A percentile compares a stretch with the other conserved stretches of the same genome.
phyloP scores from a whole-genome alignment of 2,888 invertebrate species.

The Villa cingulata region DNA sequence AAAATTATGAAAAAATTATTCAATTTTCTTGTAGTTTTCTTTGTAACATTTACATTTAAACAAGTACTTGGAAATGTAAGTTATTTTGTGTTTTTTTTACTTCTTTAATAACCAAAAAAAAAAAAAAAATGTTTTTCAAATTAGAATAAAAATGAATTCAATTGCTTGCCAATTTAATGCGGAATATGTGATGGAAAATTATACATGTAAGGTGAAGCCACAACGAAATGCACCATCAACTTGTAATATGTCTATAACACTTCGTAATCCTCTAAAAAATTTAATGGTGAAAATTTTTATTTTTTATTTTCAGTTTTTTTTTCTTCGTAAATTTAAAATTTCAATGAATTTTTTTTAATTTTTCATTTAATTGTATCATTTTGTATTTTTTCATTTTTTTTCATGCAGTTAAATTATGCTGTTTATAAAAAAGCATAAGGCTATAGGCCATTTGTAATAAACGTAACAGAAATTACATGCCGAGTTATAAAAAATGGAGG shows the following conservation, averaged over 20 bases:
- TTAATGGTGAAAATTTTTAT: background rate
- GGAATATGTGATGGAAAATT: background rate
- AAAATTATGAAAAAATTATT: too few relatives aligned
- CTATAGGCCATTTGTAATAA: background rate
- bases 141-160: background rate
- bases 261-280: background rate
- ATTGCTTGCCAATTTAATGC: background rate
- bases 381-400: too few relatives aligned
- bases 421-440: background rate
- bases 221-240: background rate
- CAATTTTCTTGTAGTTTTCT: too few relatives aligned
- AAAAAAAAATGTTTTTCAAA: background rate
- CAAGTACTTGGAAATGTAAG: too few relatives aligned
- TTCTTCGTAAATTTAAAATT: background rate
- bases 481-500: background rate
- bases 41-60: too few relatives aligned
- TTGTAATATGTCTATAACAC: background rate
- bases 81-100: too few relatives aligned
- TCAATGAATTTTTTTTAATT: background rate
- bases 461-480: background rate
- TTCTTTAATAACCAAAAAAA: background rate
- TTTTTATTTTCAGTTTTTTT: too few relatives aligned
- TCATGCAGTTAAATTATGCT: background rate
- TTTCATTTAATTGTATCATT: background rate
- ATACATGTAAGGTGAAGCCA: background rate